phyloP scores from a whole-genome alignment of 2,797 vertebrate species.

The Artibeus lituratus region DNA sequence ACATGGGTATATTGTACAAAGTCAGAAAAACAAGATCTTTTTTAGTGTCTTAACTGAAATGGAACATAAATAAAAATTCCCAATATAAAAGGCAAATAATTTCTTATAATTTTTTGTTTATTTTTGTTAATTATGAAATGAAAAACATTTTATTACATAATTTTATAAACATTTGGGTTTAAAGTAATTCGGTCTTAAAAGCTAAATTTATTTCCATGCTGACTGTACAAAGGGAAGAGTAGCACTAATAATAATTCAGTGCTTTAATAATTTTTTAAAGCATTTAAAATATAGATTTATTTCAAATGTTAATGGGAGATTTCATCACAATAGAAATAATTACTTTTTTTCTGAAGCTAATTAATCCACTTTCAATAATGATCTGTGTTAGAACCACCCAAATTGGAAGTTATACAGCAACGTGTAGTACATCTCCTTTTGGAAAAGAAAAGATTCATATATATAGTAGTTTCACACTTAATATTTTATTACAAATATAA shows the following conservation, averaged over 20 bases:
- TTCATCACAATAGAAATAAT: slow-evolving; percentile 25
- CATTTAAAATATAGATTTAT: slow-evolving; percentile 11
- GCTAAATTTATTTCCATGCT: slow-evolving; percentile 32
- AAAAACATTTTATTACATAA: slow-evolving; percentile 17
- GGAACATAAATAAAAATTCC: slow-evolving; percentile 63
- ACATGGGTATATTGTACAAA: slow-evolving; percentile 87
- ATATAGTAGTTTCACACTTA: background rate
- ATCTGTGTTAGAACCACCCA: background rate
- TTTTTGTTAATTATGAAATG: slow-evolving; percentile 50
- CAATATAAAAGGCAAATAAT: slow-evolving; percentile 42
- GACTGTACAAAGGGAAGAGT: slow-evolving; percentile 7
- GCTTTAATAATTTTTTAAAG: slow-evolving; percentile 23
- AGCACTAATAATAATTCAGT: background rate
- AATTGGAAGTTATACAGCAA: background rate
- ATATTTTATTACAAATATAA: slow-evolving; percentile 35
- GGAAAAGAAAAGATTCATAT: background rate
- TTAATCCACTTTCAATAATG: background rate
- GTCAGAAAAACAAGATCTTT: slow-evolving; percentile 82
- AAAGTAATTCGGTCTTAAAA: slow-evolving; percentile 24
- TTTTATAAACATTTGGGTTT: slow-evolving; percentile 50
- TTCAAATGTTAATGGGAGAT: slow-evolving; percentile 23
- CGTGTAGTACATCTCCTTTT: background rate
- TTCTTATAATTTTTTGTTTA: background rate
- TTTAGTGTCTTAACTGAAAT: slow-evolving; percentile 74
- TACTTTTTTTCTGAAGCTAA: slow-evolving; percentile 30